Evolutionary conservation across 30 jellyfish, hydroid and myxozoan species (phyloP).

Genomic region (Aurelia sp.): DNA sequence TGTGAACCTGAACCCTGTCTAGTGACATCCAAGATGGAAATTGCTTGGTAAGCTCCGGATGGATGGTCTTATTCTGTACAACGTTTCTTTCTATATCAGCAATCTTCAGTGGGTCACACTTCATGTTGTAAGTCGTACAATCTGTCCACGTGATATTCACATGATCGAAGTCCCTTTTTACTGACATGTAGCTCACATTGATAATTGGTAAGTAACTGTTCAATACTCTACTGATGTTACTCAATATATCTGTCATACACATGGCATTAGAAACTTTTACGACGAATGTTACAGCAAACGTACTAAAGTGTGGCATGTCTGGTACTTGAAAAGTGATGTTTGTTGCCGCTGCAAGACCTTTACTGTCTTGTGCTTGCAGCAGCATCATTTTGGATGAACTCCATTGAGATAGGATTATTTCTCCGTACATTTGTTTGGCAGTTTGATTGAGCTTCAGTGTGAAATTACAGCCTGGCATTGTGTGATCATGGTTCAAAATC

Average conservation of each 20-base stretch:
- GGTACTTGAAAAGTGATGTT: not conserved
- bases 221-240: not conserved
- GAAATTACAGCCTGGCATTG: slow-evolving; percentile 31
- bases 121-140: slow-evolving; percentile 20
- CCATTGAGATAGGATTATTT: not conserved
- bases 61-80: not conserved
- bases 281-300: slow-evolving; percentile 24
- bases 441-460: slow-evolving; percentile 40
- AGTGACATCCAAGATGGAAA: slow-evolving; percentile 6
- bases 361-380: slow-evolving; percentile 49
- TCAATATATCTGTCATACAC: slow-evolving; percentile 5
- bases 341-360: slow-evolving; percentile 54
- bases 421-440: slow-evolving; percentile 23
- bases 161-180: too few relatives aligned
- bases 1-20: slow-evolving; percentile 2
- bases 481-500: not conserved
- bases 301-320: not conserved
- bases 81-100: not conserved
- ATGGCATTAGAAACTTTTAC: not conserved
- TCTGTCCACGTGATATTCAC: slow-evolving; percentile 44
- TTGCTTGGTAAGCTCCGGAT: not conserved
- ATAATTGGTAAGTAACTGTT: slow-evolving; percentile 3
- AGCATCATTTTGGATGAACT: not conserved
- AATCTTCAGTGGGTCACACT: slow-evolving; percentile 2
- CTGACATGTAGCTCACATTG: slow-evolving; percentile 7